Conservation (phyloP, 1,140 invertebrate species). For the Adoxophyes honmai region DNA sequence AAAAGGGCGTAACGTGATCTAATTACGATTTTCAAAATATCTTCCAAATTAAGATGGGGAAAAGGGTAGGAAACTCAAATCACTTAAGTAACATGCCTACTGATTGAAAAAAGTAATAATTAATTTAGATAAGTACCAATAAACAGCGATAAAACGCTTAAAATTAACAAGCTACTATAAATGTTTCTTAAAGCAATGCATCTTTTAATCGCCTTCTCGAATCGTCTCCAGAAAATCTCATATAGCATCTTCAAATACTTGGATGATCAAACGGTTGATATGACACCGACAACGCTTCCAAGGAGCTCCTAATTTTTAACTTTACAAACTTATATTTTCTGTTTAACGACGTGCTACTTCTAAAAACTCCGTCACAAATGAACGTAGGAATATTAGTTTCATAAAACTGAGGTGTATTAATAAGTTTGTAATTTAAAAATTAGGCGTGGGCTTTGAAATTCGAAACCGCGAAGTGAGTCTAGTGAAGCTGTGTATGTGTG, state of each 20-base stretch:
- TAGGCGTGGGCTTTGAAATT: constrained; percentile 35
- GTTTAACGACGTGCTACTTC: neutral
- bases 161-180: constrained; percentile 18
- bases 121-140: neutral
- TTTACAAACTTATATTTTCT: neutral
- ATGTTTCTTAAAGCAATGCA: constrained; percentile 2
- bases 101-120: no score
- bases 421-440: constrained; percentile 1
- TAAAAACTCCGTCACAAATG: neutral
- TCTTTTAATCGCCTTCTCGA: constrained; percentile 29
- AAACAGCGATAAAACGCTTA: constrained; percentile 19
- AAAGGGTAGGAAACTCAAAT: no score
- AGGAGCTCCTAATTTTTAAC: constrained; percentile 6
- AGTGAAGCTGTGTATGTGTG: constrained; percentile 37
- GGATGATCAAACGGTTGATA: constrained; percentile 38
- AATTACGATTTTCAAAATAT: no score
- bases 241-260: constrained; percentile 21
- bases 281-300: constrained; percentile 24
- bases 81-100: no score
- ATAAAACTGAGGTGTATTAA: neutral
- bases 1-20: no score
- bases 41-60: no score
- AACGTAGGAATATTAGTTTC: no score
- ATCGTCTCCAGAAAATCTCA: constrained; percentile 28
- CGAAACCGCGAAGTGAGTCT: constrained; percentile 21